phyloP scores from a whole-genome alignment of 2,888 invertebrate species.

The Pterostichus madidus region DNA sequence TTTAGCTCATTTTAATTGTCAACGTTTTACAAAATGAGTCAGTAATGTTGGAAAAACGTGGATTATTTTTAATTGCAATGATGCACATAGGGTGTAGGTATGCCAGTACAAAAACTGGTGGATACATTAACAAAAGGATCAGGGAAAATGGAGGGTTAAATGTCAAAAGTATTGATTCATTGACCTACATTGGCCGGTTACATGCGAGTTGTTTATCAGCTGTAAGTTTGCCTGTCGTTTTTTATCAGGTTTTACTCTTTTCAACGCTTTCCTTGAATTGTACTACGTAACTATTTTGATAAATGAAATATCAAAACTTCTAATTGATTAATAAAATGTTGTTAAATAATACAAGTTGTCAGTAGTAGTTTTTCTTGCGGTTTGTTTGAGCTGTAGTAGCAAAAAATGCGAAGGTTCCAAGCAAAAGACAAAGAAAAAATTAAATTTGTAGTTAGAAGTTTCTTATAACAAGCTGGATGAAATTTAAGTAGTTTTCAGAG shows the following conservation, averaged over 20 bases:
- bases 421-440: slow-evolving; percentile 11
- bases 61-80: neutral
- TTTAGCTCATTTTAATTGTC: no score
- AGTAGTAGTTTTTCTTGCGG: neutral
- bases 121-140: slow-evolving; percentile 14
- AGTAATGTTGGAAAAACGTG: no score
- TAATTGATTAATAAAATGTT: slow-evolving; percentile 36
- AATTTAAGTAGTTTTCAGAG: slow-evolving; percentile 42
- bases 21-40: no score
- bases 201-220: slow-evolving; percentile 31
- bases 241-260: slow-evolving; percentile 3
- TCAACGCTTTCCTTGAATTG: neutral
- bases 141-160: slow-evolving; percentile 31
- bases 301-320: slow-evolving; percentile 17
- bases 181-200: slow-evolving; percentile 32
- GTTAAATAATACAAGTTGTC: neutral
- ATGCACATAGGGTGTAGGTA: neutral
- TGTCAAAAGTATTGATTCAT: slow-evolving; percentile 57
- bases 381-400: neutral
- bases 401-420: neutral
- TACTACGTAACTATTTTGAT: neutral
- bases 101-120: no score
- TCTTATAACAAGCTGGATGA: slow-evolving; percentile 47
- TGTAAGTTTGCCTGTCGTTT: slow-evolving; percentile 10
- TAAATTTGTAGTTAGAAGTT: slow-evolving; percentile 8